Evolutionary conservation across 2,888 invertebrate genomes (phyloP).

Genomic region (Oxytorus armatus): DNA sequence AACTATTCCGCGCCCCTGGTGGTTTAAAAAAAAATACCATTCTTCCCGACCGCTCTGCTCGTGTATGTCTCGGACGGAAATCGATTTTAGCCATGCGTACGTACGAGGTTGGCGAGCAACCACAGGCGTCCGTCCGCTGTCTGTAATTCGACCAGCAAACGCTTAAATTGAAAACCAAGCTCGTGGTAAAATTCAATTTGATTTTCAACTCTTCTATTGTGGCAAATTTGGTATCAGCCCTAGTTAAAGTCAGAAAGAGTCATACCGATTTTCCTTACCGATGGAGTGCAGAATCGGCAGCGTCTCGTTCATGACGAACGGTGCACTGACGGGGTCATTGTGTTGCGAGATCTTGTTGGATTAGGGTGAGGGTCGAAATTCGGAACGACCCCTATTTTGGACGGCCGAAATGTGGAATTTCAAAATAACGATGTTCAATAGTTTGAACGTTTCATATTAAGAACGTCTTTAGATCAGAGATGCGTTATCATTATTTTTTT

Average conservation of each 20-base stretch:
- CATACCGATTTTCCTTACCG: constrained; percentile 13
- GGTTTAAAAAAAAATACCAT: constrained; percentile 21
- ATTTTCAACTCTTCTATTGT: background rate
- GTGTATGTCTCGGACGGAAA: constrained; percentile 25
- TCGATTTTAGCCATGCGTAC: constrained; percentile 45
- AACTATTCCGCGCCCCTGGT: background rate
- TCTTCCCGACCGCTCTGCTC: constrained; percentile 35
- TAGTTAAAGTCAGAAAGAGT: constrained; percentile 9
- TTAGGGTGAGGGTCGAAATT: too few species aligned
- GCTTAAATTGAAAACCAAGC: constrained; percentile 58
- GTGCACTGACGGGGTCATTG: too few species aligned
- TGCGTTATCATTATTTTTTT: too few species aligned
- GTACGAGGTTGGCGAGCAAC: constrained; percentile 30
- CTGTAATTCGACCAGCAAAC: constrained; percentile 35
- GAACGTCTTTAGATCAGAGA: too few species aligned
- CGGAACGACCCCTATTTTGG: too few species aligned
- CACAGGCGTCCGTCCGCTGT: background rate
- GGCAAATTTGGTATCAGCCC: background rate
- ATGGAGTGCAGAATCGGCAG: background rate
- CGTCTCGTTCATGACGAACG: too few species aligned
- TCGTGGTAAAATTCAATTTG: constrained; percentile 51
- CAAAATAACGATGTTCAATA: too few species aligned
- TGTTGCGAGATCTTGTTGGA: too few species aligned
- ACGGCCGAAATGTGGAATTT: too few species aligned
- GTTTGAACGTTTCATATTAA: too few species aligned